A percentile compares a stretch with the other conserved stretches of the same genome.
phyloP scores from a whole-genome alignment of 2,113 vertebrate species.

The Poicephalus meyeri region DNA sequence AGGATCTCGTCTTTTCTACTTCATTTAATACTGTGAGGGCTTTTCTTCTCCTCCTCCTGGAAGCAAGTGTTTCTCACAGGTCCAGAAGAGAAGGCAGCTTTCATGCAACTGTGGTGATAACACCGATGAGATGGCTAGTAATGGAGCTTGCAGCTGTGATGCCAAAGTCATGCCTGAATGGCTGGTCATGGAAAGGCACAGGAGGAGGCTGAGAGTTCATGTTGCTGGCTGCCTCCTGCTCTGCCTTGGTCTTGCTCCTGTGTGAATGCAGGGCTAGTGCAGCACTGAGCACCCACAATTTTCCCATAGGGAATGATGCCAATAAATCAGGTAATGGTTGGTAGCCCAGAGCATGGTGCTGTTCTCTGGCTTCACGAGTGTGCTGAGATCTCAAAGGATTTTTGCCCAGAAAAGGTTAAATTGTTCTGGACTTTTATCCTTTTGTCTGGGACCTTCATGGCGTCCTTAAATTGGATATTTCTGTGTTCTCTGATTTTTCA shows the following conservation, averaged over 20 bases:
- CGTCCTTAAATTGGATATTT: not conserved
- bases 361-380: not conserved
- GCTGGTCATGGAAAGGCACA: not conserved
- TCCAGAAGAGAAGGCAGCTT: not conserved
- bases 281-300: not conserved
- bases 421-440: not conserved
- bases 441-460: not conserved
- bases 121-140: not conserved
- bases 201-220: not conserved
- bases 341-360: not conserved
- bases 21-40: not conserved
- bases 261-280: not conserved
- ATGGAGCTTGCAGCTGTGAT: not conserved
- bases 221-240: not conserved
- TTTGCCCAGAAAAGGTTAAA: not conserved
- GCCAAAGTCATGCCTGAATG: not conserved
- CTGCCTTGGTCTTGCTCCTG: not conserved
- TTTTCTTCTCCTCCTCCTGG: not conserved
- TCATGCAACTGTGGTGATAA: accelerated
- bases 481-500: not conserved
- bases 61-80: not conserved
- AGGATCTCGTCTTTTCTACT: not conserved
- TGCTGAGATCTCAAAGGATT: not conserved
- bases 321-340: not conserved
- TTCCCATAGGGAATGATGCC: not conserved